Evolutionary conservation across 2,797 vertebrate genomes (phyloP), one percentile per base, ranked within the genome.

Genomic region (Leptatherina wallacei): DNA sequence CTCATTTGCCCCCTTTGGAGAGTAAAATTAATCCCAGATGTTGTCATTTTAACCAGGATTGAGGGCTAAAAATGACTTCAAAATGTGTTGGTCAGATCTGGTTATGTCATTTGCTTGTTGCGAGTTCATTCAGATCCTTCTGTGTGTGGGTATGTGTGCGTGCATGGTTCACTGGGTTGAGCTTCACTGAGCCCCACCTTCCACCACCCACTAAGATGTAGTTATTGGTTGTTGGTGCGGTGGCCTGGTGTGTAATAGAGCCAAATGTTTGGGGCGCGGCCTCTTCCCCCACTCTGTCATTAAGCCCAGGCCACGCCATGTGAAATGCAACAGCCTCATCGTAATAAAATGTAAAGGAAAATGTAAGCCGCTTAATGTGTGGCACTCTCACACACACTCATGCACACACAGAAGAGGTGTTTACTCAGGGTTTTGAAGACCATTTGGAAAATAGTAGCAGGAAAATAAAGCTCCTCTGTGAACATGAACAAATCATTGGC

Each of bases 151-250:
- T 35, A 49, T 18, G 75, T 42, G 66, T 65, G 67, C 69, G 60
- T 69, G 60, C 44, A 56, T 6, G 11, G 76, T 84, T 79, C 54
- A 70, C 71, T 78, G 76, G 87, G 85, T 78, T 60, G 82, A 62
- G 71, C 84, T 85, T 74, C 79, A 75, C 78, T 44, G 52, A 72
- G 80, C 89, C 78, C 85, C 87, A 85, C 91, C 92, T 89, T 89
- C 85, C 88, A 90, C 92, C 93, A 89, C 92, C 91, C 91, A 92
- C 91, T 86, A 88, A 90, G 93, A 83, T 65, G 75, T 78, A 89
- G 87, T 91, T 91, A 86, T 88, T 88, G 89, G 89, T 89, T 79
- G 90, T 83, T 81, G 82, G 82, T 89, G 91, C 18, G 88, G 91
- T 89, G 84, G 84, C 73, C 81, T 77, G 84, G 79, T 88, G 85